These are phyloP conservation scores for cat (Felis catus) DNA, from an alignment of 2,113 vertebrate species.

Conservation along the genomic window DNA sequence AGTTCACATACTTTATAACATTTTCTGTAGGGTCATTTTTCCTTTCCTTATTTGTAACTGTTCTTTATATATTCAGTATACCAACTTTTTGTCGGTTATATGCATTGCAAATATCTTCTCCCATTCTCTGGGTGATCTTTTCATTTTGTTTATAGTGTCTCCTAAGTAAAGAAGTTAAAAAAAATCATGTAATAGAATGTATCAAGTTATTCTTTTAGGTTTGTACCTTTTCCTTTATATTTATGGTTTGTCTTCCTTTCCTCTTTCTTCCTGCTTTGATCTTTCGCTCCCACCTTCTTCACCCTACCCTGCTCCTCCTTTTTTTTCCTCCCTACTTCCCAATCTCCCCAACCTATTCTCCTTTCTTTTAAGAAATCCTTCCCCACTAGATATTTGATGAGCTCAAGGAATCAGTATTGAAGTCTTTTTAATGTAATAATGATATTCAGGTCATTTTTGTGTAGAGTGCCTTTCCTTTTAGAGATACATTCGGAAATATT, in stretches of 20 bases:
- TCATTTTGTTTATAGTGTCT: not conserved
- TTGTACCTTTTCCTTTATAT: not conserved
- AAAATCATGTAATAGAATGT: not conserved
- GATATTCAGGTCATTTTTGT: not conserved
- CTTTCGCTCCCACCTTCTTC: not conserved
- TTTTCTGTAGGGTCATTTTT: not conserved
- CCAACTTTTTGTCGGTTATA: not conserved
- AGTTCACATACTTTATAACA: not conserved
- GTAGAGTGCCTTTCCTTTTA: not conserved
- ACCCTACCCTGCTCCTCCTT: not conserved
- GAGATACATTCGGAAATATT: not conserved
- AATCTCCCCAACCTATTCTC: not conserved
- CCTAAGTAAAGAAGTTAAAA: not conserved
- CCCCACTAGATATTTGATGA: not conserved
- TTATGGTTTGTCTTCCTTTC: not conserved
- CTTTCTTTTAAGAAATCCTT: slow-evolving; percentile 7
- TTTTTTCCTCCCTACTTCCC: not conserved
- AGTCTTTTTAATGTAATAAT: not conserved
- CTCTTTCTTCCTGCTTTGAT: not conserved
- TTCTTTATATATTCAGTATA: not conserved
- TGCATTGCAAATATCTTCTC: not conserved
- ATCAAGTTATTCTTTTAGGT: not conserved
- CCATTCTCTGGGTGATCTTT: not conserved
- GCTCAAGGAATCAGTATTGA: not conserved
- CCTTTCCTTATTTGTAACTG: not conserved